Evolutionary conservation across 1,140 invertebrate genomes (phyloP), one percentile per base, ranked within the genome.

Genomic region (Leptinotarsa lineolata): DNA sequence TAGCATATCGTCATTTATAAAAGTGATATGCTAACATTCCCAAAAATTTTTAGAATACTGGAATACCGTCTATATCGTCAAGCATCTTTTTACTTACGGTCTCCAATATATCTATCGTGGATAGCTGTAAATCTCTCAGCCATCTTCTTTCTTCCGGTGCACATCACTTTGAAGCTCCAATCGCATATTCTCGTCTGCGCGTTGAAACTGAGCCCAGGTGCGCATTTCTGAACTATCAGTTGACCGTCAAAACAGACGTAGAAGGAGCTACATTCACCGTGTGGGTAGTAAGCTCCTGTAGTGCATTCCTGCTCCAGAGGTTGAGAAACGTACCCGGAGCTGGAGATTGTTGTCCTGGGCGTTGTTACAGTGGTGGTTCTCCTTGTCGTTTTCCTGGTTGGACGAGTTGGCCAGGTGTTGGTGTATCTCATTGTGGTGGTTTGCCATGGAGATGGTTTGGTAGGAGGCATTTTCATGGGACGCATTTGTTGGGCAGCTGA

Each of bases 191-290:
- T 87, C 39, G 84, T 85, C 3, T 89, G 86, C 0, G 85, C 81
- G 70, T 90, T 89, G 91, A 91, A 94, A 44, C 89, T 87, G 3
- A 93, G 83, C 2, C 91, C 92, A 1, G 91, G 89, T 0, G 90
- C 89, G 82, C 93, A 94, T 64, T 85, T 86, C 76, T 91, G 90
- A 4, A 88, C 83, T 0, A 93, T 83, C 13, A 92, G 82, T 54
- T 88, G 82, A 0, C 89, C 88, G 81, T 93, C 92, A 0, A 91
- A 89, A 80, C 92, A 94, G 3, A 93, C 88, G 67, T 89, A 88
- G 81, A 92, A 94, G 73, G 87, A 88, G 13, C 87, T 86, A 74
- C 93, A 94, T 16, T 86, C 84, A 11, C 87, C 86, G 65, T 89
- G 87, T 0, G 89, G 81, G 76, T 90, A 89, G 74, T 90, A 90